A percentile compares a stretch with the other conserved stretches of the same genome.
These are phyloP conservation scores for Psittacula echo DNA, from an alignment of 2,797 vertebrate genomes.

Conservation along the genomic window DNA sequence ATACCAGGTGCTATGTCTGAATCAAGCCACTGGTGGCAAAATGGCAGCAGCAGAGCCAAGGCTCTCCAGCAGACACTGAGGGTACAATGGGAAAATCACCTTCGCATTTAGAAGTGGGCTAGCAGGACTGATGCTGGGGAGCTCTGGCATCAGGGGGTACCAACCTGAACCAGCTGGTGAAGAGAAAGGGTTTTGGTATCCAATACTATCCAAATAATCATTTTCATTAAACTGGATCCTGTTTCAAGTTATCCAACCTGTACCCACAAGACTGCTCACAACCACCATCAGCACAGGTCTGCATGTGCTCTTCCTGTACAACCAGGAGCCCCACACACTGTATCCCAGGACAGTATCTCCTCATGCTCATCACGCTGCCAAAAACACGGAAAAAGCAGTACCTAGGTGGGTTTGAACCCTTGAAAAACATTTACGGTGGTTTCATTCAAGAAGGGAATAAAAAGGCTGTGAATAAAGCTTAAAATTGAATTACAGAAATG, in stretches of 20 bases:
- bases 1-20: background rate
- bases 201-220: background rate
- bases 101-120: background rate
- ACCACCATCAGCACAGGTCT: no score
- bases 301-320: no score
- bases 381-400: background rate
- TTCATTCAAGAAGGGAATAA: background rate
- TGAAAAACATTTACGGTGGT: background rate
- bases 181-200: background rate
- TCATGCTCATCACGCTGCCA: background rate
- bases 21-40: background rate
- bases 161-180: background rate
- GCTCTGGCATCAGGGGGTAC: background rate
- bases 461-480: background rate
- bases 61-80: background rate
- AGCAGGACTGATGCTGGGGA: background rate
- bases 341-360: background rate
- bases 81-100: background rate
- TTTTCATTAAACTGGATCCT: background rate
- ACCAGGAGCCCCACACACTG: rapidly evolving
- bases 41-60: background rate
- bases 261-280: background rate
- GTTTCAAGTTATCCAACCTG: background rate
- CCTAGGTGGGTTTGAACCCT: background rate
- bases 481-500: background rate